Evolutionary conservation across 1,140 invertebrate species (phyloP).

Genomic region (Hyles euphorbiae): DNA sequence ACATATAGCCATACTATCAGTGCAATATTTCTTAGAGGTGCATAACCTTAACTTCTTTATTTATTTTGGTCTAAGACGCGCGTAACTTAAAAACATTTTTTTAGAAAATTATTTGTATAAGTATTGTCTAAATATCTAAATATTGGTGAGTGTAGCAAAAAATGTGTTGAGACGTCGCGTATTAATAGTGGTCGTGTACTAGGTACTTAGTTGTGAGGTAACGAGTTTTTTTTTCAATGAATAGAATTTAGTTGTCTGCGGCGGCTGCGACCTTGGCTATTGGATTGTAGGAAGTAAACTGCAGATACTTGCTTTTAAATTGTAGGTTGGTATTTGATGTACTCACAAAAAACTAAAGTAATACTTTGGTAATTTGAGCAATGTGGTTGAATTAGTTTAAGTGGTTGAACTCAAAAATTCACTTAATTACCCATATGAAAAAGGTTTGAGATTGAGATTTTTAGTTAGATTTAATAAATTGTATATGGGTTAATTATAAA

Average conservation of each 20-base stretch:
- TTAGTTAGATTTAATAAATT: too few species aligned
- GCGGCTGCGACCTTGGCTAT: conserved; percentile 68
- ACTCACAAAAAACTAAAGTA: conserved; percentile 69
- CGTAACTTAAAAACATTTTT: conserved; percentile 55
- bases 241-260: conserved; percentile 68
- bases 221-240: conserved; percentile 65
- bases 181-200: conserved; percentile 11
- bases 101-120: conserved; percentile 12
- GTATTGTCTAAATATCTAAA: too few species aligned
- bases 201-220: conserved; percentile 40
- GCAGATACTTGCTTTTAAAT: conserved; percentile 73
- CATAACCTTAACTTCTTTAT: conserved; percentile 68
- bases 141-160: too few species aligned
- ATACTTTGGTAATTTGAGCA: conserved; percentile 41
- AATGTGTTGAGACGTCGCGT: too few species aligned
- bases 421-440: background rate
- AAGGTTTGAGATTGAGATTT: too few species aligned
- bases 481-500: too few species aligned
- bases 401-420: conserved; percentile 1
- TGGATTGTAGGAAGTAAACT: conserved; percentile 75
- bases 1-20: conserved; percentile 4
- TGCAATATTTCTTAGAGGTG: conserved; percentile 23
- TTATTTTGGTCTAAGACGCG: conserved; percentile 58
- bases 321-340: conserved; percentile 73
- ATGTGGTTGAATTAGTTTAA: background rate